Conservation (phyloP, 2,888 invertebrate species). For the Xanthostigma xanthostigma region DNA sequence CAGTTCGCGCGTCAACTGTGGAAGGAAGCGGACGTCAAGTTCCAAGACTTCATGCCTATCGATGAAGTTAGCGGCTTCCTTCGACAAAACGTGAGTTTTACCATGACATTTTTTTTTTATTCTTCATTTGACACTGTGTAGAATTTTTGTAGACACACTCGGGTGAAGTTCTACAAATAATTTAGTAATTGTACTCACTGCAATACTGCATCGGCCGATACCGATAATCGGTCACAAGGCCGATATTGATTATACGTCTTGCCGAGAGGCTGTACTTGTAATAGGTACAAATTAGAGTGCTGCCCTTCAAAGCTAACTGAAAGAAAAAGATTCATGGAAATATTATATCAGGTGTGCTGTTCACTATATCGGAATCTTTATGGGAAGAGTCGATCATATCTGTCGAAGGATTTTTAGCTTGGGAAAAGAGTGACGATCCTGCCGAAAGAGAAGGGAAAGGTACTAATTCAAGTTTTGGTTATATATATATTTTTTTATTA, state of each 20-base stretch:
- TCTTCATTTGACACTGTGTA: no score
- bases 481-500: not conserved
- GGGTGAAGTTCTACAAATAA: no score
- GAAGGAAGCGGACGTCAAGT: slow-evolving; percentile 35
- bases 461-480: slow-evolving; percentile 18
- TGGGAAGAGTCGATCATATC: slow-evolving; percentile 68
- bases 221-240: no score
- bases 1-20: slow-evolving; percentile 37
- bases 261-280: no score
- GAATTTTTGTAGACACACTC: no score
- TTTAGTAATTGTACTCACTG: no score
- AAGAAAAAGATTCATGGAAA: no score
- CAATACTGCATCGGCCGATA: no score
- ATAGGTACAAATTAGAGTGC: no score
- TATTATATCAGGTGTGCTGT: slow-evolving; percentile 67
- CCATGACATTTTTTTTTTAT: slow-evolving; percentile 1
- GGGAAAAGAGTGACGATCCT: slow-evolving; percentile 58
- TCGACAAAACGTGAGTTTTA: slow-evolving; percentile 27
- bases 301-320: no score
- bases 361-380: slow-evolving; percentile 59
- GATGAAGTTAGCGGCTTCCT: slow-evolving; percentile 34
- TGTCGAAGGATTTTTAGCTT: slow-evolving; percentile 65
- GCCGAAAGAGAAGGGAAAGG: slow-evolving; percentile 66
- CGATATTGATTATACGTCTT: no score
- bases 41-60: slow-evolving; percentile 34